phyloP scores from a whole-genome alignment of 2,888 invertebrate genomes.

The Terebella lapidaria region DNA sequence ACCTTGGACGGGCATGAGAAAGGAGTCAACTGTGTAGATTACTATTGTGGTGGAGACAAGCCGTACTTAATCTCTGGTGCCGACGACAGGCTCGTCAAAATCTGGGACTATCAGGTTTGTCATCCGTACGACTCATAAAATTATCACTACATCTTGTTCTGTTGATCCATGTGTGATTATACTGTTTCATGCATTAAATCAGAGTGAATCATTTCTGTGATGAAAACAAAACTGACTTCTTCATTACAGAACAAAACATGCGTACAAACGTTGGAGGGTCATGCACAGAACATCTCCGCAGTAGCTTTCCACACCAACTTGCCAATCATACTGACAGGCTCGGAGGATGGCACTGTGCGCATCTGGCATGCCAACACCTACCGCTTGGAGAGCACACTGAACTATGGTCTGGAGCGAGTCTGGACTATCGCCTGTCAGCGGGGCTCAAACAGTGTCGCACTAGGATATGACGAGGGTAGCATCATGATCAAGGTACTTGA shows the following conservation, averaged over 20 bases:
- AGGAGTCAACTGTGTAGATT: slow-evolving; percentile 98
- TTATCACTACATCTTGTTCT: not conserved
- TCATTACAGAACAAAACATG: slow-evolving; percentile 92
- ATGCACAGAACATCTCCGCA: slow-evolving; percentile 83
- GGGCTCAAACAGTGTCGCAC: slow-evolving; percentile 92
- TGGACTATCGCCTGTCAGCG: slow-evolving; percentile 93
- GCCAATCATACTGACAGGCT: slow-evolving; percentile 92
- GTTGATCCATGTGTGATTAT: not conserved
- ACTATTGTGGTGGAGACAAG: slow-evolving; percentile 98
- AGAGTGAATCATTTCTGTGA: no score
- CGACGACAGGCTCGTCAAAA: slow-evolving; percentile 94
- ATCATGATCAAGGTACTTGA: slow-evolving; percentile 74
- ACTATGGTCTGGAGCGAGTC: slow-evolving; percentile 95
- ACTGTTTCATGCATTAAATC: no score
- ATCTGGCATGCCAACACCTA: slow-evolving; percentile 99
- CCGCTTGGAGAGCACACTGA: slow-evolving; percentile 87
- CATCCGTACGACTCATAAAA: not conserved
- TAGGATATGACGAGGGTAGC: slow-evolving; percentile 96
- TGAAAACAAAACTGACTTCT: no score
- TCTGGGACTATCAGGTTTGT: slow-evolving; percentile 84
- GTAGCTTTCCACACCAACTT: slow-evolving; percentile 98
- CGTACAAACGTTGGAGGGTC: slow-evolving; percentile 95
- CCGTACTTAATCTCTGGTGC: slow-evolving; percentile 99
- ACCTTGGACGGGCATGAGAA: slow-evolving; percentile 96
- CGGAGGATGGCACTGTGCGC: slow-evolving; percentile 92